Base-by-base conservation (phyloP, 2,797 vertebrate genomes). In the Phyllotis vaccarum region DNA sequence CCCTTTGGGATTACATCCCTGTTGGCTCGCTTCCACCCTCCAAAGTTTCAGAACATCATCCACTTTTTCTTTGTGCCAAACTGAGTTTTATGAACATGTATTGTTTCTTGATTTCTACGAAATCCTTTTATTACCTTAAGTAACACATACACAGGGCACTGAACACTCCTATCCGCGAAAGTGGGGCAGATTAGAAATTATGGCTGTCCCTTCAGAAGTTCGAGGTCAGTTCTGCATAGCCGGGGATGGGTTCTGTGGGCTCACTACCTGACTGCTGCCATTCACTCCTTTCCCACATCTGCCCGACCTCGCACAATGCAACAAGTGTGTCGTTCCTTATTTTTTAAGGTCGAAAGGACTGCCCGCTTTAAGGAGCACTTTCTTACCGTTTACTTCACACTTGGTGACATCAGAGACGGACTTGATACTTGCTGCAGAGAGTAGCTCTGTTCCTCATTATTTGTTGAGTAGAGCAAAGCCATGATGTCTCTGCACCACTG, bases 71-170 rank as follows among this genome's bases (percentile, higher is more conserved):
- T 92, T 66, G 72, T 43, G 70, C 49, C 89, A 66, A 16, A 75
- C 14, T 70, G n/a, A 4, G 62, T 88, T 81, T 76, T 76, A 90
- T 85, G 80, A 58, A 46, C 56, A 34, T 60, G 27, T 60, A 95
- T 86, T 68, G 2, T 76, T 87, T 81, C 74, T 93, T 93, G 79
- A 24, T 88, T 70, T 86, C 91, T 81, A 16, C 31, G 34, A 27
- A 68, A 60, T 58, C 24, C 34, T 89, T 10, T 27, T 85, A 80
- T 91, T 62, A 43, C 37, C 52, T 64, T 91, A 93, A 94, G 64
- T 89, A 29, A 17, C 49, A 6, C 62, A 56, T 90, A 80, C 86
- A 43, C 29, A 58, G 86, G 76, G 64, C 92, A 58, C 52, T 17
- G 40, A 85, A 75, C 17, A 1, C n/a, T 76, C 74, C 85, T 78